Evolutionary conservation across 2,113 vertebrate genomes (phyloP), one percentile per base, ranked within the genome.

Genomic region (Atlantisia rogersi): DNA sequence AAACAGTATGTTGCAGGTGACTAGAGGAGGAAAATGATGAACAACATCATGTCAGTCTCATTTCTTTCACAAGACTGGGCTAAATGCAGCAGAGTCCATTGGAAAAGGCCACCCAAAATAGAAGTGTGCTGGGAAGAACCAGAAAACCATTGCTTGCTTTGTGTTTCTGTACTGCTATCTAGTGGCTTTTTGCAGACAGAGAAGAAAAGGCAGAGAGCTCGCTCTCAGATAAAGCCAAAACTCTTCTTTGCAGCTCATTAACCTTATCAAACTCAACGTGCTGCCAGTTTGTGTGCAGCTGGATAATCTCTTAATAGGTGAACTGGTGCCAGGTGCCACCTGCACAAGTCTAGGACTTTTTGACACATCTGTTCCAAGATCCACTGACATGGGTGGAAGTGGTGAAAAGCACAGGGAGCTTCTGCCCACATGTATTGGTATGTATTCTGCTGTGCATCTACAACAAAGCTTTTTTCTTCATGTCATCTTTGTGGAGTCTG

Each of bases 111-210:
- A 26, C 20, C 8, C 39, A 68, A 90, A 95, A 81, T 46, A 37
- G 55, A 76, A 15, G 26, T 3, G 44, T 64, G 2, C 78, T 53
- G 39, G n/a, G 31, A 82, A 58, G 32, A 82, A 7, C 20, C 53
- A 69, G 37, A 50, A 83, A 48, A 55, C 76, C 0, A 1, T 1
- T 24, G 5, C 12, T n/a, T 79, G 26, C 22, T 94, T 80, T 63
- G 71, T 94, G 67, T 15, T 62, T 44, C 60, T 95, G 24, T 46
- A 18, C 82, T 83, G 75, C 90, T 95, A 63, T 55, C 88, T 92
- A 77, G 88, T 70, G 79, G 85, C 55, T 92, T 58, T 46, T 62
- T 52, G 50, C 40, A 83, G 40, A 37, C 46, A 88, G 40, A 44
- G 82, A 87, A 75, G 15, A 17, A 50, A 65, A n/a, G 12, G 37